Evolutionary conservation across 2,797 vertebrate species (phyloP).

Genomic region (Smutsia temminckii): DNA sequence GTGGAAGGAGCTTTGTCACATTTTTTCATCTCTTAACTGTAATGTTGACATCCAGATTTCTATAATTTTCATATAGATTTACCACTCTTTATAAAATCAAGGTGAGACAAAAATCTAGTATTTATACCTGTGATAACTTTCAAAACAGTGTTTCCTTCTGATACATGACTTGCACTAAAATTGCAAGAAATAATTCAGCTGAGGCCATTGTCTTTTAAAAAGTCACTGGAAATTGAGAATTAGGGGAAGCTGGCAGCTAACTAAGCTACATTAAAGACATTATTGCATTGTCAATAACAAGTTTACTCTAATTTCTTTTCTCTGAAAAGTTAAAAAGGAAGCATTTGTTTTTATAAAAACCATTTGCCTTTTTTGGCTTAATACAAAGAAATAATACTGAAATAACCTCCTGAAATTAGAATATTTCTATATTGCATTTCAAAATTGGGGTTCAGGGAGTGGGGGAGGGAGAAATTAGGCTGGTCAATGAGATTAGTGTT

Average conservation of each 20-base stretch:
- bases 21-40: neutral
- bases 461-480: conserved; percentile 74
- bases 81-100: neutral
- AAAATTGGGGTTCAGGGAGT: conserved; percentile 33
- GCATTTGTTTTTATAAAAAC: conserved; percentile 56
- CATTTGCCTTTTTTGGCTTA: conserved; percentile 74
- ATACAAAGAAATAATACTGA: conserved; percentile 14
- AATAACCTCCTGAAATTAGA: conserved; percentile 50
- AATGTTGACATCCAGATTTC: neutral
- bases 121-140: neutral
- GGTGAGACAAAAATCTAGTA: neutral
- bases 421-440: conserved; percentile 48
- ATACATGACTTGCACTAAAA: conserved; percentile 66
- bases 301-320: conserved; percentile 76
- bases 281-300: conserved; percentile 72
- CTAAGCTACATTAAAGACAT: conserved; percentile 77
- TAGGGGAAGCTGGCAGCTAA: conserved; percentile 81
- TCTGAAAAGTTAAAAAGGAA: conserved; percentile 50
- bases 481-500: conserved; percentile 82
- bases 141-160: conserved; percentile 33
- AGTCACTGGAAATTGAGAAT: conserved; percentile 81
- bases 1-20: neutral
- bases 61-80: neutral
- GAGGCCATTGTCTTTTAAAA: conserved; percentile 79
- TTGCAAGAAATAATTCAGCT: conserved; percentile 73